Conservation (phyloP, 2,888 invertebrate species). For the Leptopilina myrica region DNA sequence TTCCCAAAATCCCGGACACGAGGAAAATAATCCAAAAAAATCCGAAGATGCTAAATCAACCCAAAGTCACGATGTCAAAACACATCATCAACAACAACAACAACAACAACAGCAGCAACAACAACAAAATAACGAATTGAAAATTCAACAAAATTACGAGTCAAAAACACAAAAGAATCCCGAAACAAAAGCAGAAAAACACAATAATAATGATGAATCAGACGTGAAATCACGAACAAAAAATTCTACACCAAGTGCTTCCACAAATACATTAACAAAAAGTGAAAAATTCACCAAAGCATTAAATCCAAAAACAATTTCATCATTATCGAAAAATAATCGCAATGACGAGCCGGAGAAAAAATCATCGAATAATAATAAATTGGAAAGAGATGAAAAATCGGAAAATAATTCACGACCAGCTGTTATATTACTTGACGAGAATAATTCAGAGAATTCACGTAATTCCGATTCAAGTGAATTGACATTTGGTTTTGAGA, state of each 20-base stretch:
- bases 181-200: neutral
- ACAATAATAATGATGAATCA: neutral
- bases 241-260: conserved; percentile 7
- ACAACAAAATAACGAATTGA: neutral
- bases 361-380: conserved; percentile 57
- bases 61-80: neutral
- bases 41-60: conserved; percentile 1
- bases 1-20: neutral
- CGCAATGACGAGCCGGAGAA: conserved; percentile 57
- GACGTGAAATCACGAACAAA: neutral
- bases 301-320: conserved; percentile 51
- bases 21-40: neutral
- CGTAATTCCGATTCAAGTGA: conserved; percentile 77
- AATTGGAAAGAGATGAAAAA: conserved; percentile 34
- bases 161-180: neutral
- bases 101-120: no score
- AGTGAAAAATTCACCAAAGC: conserved; percentile 48
- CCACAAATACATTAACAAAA: conserved; percentile 41
- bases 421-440: conserved; percentile 85
- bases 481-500: conserved; percentile 89
- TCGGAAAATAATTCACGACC: conserved; percentile 77
- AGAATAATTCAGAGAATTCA: conserved; percentile 68
- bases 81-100: no score
- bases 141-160: conserved; percentile 1
- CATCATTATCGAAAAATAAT: neutral